Base-by-base conservation (phyloP, 2,113 vertebrate species). In the Phyllostomus hastatus region DNA sequence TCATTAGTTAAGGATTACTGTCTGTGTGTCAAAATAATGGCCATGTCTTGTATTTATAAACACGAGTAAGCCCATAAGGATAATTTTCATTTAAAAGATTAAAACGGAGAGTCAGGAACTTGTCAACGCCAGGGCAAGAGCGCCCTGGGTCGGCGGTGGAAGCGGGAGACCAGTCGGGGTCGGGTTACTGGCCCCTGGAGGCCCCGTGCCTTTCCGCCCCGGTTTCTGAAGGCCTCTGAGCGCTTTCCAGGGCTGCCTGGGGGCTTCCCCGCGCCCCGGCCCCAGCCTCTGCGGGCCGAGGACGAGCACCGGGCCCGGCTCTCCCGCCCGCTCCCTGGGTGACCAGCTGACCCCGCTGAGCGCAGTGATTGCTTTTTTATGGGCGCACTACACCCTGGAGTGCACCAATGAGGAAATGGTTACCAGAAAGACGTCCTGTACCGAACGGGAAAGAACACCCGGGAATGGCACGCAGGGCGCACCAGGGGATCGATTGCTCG, bases 321-420 rank as follows among this genome's bases (percentile, higher is more conserved):
- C 94, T 70, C 54, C 54, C 38, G 28, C 11, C 16, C 33, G 48
- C 24, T 50, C 43, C 19, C 41, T 33, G 57, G 31, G n/a, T 41
- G 43, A 66, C 88, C 87, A 81, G 94, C 90, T 91, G 96, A 92
- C 84, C 95, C 84, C 91, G 75, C 54, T 31, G 57, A 73, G 10
- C 0, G 90, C 91, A 38, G 52, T 87, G 96, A 97, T 96, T 96
- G 93, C 88, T 41, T 80, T 91, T 96, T 97, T 97, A 96, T 94
- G 96, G 82, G 96, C 50, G 61, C 86, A 22, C 92, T 90, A 94
- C 92, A 73, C 97, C 92, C 96, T 91, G 9, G 80, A 93, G 91
- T 64, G 1, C 93, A 95, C 86, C 96, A 91, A 24, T 88, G 76
- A 95, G 97, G 97, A 97, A 97, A 97, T 48, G 78, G 87, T 94